Evolutionary conservation across 1,140 invertebrate genomes (phyloP).

Genomic region (Brachionus koreanus): DNA sequence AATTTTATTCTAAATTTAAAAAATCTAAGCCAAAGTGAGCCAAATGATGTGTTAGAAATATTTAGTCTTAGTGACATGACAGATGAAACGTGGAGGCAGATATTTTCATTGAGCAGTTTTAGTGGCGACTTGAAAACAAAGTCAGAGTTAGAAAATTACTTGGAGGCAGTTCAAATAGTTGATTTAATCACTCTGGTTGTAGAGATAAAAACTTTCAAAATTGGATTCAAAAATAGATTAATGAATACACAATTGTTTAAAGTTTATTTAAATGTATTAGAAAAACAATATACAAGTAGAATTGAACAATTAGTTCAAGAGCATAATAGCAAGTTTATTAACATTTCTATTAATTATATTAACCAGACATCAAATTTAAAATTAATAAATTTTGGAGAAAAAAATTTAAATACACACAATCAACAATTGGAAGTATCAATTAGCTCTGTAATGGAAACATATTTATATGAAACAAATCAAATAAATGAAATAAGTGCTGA

Average conservation of each 20-base stretch:
- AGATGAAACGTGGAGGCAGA: neutral
- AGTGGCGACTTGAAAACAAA: neutral
- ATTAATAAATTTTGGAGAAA: neutral
- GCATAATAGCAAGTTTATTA: neutral
- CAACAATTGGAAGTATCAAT: neutral
- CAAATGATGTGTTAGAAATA: neutral
- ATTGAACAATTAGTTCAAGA: neutral
- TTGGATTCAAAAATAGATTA: neutral
- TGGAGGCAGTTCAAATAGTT: neutral
- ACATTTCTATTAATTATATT: neutral
- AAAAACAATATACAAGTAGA: neutral
- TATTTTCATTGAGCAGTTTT: neutral
- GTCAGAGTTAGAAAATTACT: neutral
- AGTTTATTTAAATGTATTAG: neutral
- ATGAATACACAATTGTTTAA: neutral
- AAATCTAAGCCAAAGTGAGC: neutral
- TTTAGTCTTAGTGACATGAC: neutral
- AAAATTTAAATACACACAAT: neutral
- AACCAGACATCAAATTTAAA: neutral
- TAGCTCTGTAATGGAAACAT: neutral
- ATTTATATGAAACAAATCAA: neutral
- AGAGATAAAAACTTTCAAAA: neutral
- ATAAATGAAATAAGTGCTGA: neutral
- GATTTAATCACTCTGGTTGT: neutral
- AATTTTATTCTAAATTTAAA: slow-evolving; percentile 18